Conservation (phyloP, 2,113 vertebrate species). For the Tachysurus vachellii region DNA sequence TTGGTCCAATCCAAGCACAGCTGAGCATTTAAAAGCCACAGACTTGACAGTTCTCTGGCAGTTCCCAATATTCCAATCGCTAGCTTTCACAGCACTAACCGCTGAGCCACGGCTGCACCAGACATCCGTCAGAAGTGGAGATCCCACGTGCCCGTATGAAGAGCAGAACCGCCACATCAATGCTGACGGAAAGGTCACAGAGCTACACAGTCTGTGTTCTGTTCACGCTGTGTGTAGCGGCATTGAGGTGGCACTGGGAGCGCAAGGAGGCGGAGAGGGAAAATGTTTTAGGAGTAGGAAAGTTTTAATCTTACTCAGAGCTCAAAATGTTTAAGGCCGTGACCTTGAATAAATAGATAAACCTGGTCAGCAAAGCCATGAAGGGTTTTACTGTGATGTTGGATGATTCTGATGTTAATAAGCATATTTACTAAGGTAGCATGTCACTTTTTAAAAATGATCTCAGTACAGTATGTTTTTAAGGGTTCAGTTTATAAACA, state of each 20-base stretch:
- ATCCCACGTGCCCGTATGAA: slow-evolving; percentile 18
- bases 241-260: background rate
- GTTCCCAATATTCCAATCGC: background rate
- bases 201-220: background rate
- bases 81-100: slow-evolving; percentile 3
- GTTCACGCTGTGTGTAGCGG: slow-evolving; percentile 11
- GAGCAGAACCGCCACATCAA: slow-evolving; percentile 12
- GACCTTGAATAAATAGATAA: background rate
- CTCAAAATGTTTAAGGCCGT: background rate
- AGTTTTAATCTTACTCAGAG: background rate
- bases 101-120: background rate
- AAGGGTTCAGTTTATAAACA: background rate
- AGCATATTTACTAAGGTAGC: background rate
- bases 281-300: background rate
- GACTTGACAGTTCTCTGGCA: slow-evolving; percentile 15
- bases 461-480: background rate
- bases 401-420: background rate
- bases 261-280: background rate
- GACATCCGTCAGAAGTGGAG: slow-evolving; percentile 25
- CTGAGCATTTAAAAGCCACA: background rate
- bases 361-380: background rate
- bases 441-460: background rate
- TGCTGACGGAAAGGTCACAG: background rate
- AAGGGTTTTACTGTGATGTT: background rate
- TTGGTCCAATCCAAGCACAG: background rate